Base-by-base conservation (phyloP, 2,113 vertebrate genomes). In the Microtus ochrogaster region DNA sequence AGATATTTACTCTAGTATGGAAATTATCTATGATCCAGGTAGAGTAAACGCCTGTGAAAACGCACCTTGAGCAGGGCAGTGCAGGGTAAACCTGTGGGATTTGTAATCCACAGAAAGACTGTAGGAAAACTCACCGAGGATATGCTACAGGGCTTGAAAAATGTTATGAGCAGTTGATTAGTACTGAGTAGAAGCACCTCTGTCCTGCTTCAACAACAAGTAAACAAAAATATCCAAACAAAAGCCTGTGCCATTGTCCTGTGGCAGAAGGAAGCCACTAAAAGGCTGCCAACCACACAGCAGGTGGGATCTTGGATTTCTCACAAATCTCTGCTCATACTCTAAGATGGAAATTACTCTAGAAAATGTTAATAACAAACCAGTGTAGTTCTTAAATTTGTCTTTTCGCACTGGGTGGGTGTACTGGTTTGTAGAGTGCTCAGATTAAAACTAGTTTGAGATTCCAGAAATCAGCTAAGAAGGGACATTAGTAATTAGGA, bases 51-150 rank as follows among this genome's bases (percentile, higher is more conserved):
- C 7, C 2, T 49, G 41, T 76, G 11, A 58, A 65, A 87, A 33
- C 2, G 17, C 44, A 87, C 5, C 16, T 89, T 24, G 70, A 85
- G 65, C 13, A 73, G 30, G 26, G 8, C 3, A 19, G n/a, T 73
- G 24, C 39, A 58, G 61, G 66, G 30, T 44, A 96, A 82, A 89
- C 10, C 66, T 12, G 81, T 3, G 21, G 19, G 2, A 58, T 39
- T 89, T 92, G 26, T n/a, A 78, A 44, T 41, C 73, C 63, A n/a
- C 30, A 66, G 41, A 39, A 22, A 76, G 83, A 61, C 77, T 22
- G 77, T 73, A 79, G 11, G 78, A 92, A 81, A 44, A 68, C 79
- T 68, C 82, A 22, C 47, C 84, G 28, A 88, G 30, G 89, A 96
- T 85, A 9, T 76, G 14, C 66, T 77, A 39, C 3, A 22, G 66